Evolutionary conservation across 2,113 vertebrate species (phyloP).

Genomic region (Notechis scutatus): DNA sequence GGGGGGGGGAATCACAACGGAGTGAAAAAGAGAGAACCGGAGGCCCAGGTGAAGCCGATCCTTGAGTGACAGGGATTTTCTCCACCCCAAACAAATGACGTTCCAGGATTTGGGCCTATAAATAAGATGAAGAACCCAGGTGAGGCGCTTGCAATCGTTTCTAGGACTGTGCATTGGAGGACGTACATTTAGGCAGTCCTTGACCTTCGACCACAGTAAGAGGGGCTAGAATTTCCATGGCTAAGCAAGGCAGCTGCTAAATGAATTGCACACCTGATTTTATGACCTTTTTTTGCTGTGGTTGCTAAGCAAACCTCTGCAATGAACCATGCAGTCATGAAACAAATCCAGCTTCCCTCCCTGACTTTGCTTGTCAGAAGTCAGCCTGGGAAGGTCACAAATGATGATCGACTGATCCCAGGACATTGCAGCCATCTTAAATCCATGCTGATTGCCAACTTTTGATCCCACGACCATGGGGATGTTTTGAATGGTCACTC

Average conservation of each 20-base stretch:
- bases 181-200: not conserved
- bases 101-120: not conserved
- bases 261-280: not conserved
- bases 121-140: not conserved
- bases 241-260: not conserved
- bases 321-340: too few species aligned
- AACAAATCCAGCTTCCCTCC: too few species aligned
- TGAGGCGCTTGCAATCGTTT: not conserved
- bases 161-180: not conserved
- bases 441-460: too few species aligned
- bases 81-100: not conserved
- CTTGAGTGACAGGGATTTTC: not conserved
- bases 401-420: too few species aligned
- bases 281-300: not conserved
- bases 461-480: too few species aligned
- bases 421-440: too few species aligned
- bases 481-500: not conserved
- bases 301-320: too few species aligned
- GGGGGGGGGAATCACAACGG: not conserved
- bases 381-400: too few species aligned
- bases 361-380: too few species aligned
- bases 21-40: not conserved
- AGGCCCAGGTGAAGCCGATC: not conserved
- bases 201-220: not conserved
- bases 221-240: not conserved